Conservation (phyloP, 2,113 vertebrate species). For the Rhinoptilus africanus region DNA sequence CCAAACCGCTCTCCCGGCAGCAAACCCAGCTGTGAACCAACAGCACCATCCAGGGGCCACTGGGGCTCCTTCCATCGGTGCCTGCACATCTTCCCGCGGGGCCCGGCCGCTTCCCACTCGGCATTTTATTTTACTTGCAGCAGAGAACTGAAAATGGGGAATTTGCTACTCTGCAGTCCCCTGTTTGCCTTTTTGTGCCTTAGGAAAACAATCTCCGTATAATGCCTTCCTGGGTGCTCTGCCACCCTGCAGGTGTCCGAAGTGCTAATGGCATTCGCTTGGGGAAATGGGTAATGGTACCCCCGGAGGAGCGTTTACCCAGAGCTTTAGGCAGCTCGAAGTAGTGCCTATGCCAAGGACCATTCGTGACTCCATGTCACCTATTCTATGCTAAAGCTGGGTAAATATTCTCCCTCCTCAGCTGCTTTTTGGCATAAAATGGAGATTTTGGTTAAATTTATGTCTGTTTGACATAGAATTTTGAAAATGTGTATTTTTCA, state of each 20-base stretch:
- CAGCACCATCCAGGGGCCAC: slow-evolving; percentile 8
- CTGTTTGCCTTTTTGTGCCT: not conserved
- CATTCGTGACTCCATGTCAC: too few relatives aligned
- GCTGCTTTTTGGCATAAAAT: not conserved
- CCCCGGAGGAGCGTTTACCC: too few relatives aligned
- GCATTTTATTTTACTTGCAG: not conserved
- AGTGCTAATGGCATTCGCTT: not conserved
- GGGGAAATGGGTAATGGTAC: not conserved
- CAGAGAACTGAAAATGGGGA: not conserved
- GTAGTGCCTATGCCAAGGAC: not conserved
- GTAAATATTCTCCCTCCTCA: not conserved
- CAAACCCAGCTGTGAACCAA: not conserved
- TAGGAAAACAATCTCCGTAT: fast-evolving
- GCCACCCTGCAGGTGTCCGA: fast-evolving
- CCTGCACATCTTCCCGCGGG: not conserved
- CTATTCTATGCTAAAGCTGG: not conserved
- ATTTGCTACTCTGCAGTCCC: not conserved
- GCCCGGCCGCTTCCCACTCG: not conserved
- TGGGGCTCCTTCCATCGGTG: fast-evolving
- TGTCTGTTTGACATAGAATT: not conserved
- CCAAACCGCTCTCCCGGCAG: not conserved
- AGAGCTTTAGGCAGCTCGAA: not conserved
- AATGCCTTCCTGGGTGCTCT: not conserved
- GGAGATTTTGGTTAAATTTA: not conserved
- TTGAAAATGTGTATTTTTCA: not conserved